Percentiles rank a stretch among this genome's conserved stretches.
Conservation (phyloP, 2,113 vertebrate species). For the Chionis minor region DNA sequence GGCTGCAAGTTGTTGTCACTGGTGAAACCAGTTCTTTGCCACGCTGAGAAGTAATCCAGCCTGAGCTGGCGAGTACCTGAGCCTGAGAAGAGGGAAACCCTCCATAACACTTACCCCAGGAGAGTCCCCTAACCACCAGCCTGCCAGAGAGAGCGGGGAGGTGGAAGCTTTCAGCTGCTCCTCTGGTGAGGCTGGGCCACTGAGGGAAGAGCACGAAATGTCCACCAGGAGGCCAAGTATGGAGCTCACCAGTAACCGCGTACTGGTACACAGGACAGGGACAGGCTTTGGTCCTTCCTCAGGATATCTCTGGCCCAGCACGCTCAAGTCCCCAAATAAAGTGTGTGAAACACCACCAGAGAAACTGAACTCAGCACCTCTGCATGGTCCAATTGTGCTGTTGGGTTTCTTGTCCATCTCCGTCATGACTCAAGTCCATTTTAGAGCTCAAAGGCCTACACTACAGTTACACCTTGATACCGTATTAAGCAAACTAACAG, state of each 20-base stretch:
- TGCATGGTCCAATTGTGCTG: neutral
- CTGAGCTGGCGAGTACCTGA: neutral
- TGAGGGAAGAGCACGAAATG: rapidly evolving
- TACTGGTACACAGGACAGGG: neutral
- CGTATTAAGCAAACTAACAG: neutral
- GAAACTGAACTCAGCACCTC: neutral
- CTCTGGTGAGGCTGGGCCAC: neutral
- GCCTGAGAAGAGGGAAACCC: neutral
- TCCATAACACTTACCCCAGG: neutral
- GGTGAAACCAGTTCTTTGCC: neutral
- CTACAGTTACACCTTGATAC: neutral
- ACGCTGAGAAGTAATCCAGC: neutral
- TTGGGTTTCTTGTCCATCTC: neutral
- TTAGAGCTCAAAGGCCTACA: neutral
- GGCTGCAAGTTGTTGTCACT: neutral
- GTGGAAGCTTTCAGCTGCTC: neutral
- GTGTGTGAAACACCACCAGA: neutral
- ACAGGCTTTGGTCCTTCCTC: neutral
- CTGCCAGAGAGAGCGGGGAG: neutral
- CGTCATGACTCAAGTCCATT: neutral
- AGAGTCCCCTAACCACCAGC: neutral
- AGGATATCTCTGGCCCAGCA: neutral
- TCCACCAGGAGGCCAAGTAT: neutral
- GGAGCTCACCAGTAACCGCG: neutral
- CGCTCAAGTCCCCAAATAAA: neutral